Evolutionary conservation across 2,113 vertebrate genomes (phyloP).

Genomic region (Sardina pilchardus): DNA sequence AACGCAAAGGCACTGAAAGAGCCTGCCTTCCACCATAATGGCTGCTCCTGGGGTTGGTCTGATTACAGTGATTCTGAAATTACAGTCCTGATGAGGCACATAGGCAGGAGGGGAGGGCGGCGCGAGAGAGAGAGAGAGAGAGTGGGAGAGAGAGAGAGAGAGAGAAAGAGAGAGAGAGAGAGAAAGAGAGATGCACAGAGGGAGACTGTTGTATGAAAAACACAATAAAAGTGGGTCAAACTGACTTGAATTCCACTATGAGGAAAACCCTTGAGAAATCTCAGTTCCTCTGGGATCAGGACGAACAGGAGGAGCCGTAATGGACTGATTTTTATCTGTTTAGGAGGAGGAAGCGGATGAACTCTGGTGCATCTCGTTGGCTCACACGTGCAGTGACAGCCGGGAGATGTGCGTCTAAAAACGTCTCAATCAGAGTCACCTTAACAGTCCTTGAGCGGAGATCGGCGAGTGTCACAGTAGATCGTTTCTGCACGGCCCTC

Average conservation of each 20-base stretch:
- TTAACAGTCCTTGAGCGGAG: background rate
- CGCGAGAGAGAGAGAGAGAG: background rate
- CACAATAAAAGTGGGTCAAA: slow-evolving; percentile 4
- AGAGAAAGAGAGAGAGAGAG: slow-evolving; percentile 42
- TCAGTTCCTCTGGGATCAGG: background rate
- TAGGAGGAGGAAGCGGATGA: background rate
- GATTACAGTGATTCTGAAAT: slow-evolving; percentile 75
- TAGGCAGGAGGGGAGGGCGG: background rate
- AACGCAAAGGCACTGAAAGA: slow-evolving; percentile 8
- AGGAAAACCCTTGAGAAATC: slow-evolving; percentile 1
- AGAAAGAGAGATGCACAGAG: background rate
- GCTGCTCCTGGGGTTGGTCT: slow-evolving; percentile 61
- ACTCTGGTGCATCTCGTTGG: background rate
- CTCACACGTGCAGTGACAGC: background rate
- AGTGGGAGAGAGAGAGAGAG: slow-evolving; percentile 25
- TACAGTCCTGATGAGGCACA: slow-evolving; percentile 68
- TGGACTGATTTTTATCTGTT: slow-evolving; percentile 14
- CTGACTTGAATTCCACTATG: background rate
- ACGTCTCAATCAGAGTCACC: background rate
- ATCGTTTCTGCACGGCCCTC: background rate
- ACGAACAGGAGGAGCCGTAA: background rate
- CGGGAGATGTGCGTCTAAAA: background rate
- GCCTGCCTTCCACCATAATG: background rate
- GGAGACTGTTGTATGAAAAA: slow-evolving; percentile 1
- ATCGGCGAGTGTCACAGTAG: background rate